A percentile compares a stretch with the other conserved stretches of the same genome.
Evolutionary conservation across 2,113 vertebrate genomes (phyloP).

Genomic region (Macrotis lagotis): DNA sequence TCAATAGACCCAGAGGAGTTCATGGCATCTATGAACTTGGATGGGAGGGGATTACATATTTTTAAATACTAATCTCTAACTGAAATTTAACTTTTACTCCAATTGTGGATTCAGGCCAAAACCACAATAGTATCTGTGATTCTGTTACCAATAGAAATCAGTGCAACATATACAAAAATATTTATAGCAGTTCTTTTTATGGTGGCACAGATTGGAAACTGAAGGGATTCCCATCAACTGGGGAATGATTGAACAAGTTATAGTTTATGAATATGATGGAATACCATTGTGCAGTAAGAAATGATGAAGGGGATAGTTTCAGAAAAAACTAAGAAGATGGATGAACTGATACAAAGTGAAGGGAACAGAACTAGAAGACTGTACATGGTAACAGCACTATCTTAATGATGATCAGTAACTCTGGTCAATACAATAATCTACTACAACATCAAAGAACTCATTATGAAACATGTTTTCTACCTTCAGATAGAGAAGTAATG

Average conservation of each 20-base stretch:
- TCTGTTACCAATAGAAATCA: background rate
- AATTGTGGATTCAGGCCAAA: background rate
- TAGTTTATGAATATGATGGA: background rate
- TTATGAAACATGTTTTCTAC: background rate
- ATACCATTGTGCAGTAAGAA: background rate
- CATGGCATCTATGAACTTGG: background rate
- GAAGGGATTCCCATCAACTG: background rate
- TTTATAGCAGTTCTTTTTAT: background rate
- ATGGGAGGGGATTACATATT: background rate
- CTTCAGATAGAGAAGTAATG: background rate
- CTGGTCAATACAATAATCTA: background rate
- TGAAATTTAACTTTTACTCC: background rate
- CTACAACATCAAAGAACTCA: background rate
- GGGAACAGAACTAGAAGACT: background rate
- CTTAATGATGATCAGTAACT: background rate
- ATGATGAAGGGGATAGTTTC: background rate
- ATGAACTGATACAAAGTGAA: background rate
- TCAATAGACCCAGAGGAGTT: background rate
- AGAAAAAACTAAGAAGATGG: background rate
- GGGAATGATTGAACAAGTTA: background rate
- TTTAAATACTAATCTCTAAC: background rate
- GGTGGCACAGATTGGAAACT: background rate
- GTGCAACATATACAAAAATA: background rate
- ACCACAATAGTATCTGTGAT: background rate
- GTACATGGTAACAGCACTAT: background rate